Evolutionary conservation across 1,140 invertebrate genomes (phyloP).

Genomic region (Nomia melanderi): DNA sequence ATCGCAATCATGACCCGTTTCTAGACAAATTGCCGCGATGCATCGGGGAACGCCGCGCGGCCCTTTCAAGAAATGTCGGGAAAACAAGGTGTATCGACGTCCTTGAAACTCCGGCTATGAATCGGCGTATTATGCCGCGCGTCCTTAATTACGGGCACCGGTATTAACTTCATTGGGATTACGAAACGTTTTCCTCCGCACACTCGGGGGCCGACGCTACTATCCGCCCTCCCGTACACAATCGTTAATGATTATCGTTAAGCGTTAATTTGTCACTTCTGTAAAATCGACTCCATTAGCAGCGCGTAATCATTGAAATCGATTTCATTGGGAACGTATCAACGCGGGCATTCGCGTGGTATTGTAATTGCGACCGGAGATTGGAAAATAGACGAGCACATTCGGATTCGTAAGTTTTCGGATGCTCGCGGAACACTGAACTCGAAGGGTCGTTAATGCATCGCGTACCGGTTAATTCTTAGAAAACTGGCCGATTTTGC

Average conservation of each 20-base stretch:
- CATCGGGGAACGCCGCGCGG: conserved; percentile 23
- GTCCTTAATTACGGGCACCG: neutral
- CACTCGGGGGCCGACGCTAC: too few species aligned
- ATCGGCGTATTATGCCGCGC: neutral
- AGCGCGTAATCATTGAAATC: neutral
- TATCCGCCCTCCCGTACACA: neutral
- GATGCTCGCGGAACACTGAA: too few species aligned
- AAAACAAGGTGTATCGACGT: conserved; percentile 27
- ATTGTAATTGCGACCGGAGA: neutral
- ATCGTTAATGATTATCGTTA: conserved; percentile 12
- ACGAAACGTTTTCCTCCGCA: neutral
- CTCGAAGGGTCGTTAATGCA: too few species aligned
- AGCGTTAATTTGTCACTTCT: conserved; percentile 11
- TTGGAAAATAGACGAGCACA: neutral
- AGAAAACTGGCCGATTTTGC: too few species aligned
- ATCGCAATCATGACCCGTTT: conserved; percentile 65
- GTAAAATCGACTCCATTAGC: neutral
- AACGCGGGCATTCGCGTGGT: neutral
- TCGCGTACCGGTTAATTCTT: too few species aligned
- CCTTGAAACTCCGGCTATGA: conserved; percentile 34
- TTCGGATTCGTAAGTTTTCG: too few species aligned
- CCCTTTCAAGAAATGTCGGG: conserved; percentile 19
- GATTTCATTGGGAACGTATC: neutral
- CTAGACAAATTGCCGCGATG: conserved; percentile 57
- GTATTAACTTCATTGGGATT: neutral